Percentiles rank a stretch among this genome's conserved stretches.
These are phyloP conservation scores for Apotomis betuletana DNA, from an alignment of 2,888 invertebrate genomes.

Conservation along the genomic window DNA sequence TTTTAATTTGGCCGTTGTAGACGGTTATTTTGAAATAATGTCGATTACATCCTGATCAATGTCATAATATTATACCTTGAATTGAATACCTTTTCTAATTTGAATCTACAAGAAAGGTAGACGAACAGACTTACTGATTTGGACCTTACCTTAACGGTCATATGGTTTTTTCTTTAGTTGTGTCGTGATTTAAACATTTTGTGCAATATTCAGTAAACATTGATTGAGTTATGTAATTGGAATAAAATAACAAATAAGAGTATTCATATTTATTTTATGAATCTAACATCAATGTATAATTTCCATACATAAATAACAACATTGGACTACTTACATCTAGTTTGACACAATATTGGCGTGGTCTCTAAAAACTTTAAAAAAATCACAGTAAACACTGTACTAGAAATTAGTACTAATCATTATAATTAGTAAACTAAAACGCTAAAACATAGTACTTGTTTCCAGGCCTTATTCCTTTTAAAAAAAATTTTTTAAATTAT, in stretches of 20 bases:
- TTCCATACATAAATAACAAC: constrained; percentile 15
- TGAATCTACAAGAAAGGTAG: not conserved
- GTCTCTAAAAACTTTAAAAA: not conserved
- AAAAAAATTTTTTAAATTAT: no score
- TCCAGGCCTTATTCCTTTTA: no score
- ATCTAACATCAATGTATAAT: constrained; percentile 23
- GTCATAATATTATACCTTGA: not conserved
- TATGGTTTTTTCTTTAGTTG: no score
- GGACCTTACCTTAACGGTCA: no score
- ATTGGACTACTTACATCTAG: constrained; percentile 11
- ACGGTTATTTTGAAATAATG: constrained; percentile 8
- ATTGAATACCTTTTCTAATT: constrained; percentile 1
- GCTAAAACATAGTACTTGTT: no score
- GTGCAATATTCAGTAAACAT: no score
- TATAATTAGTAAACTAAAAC: no score
- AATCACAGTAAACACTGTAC: constrained; percentile 3
- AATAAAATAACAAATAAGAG: not conserved
- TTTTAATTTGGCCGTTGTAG: constrained; percentile 22
- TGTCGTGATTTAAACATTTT: no score
- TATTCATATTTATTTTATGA: constrained; percentile 3
- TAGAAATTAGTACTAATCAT: no score
- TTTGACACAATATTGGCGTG: constrained; percentile 30
- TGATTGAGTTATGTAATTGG: not conserved
- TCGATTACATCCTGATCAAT: constrained; percentile 5
- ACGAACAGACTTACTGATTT: no score